Evolutionary conservation across 2,888 invertebrate species (phyloP).

Genomic region (Stenodema calcarata): DNA sequence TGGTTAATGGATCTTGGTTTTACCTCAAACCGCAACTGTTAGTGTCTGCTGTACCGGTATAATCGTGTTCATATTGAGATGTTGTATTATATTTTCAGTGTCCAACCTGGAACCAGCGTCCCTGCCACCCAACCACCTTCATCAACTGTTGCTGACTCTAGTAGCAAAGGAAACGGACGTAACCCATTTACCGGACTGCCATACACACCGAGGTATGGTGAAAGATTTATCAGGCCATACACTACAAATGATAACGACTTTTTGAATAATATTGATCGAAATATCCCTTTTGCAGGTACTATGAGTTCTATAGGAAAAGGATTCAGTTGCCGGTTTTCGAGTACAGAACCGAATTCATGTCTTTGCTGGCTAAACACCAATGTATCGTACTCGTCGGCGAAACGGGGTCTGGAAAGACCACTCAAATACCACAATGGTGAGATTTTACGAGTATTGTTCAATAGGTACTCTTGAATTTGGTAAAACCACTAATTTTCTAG

Average conservation of each 20-base stretch:
- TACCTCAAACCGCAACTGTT: too few relatives aligned
- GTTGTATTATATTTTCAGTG: background rate
- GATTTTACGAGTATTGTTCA: too few relatives aligned
- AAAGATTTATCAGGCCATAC: background rate
- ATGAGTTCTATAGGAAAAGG: constrained; percentile 86
- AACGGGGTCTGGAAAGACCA: constrained; percentile 99
- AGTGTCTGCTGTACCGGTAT: too few relatives aligned
- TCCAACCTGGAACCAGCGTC: constrained; percentile 35
- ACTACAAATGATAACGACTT: background rate
- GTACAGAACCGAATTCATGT: constrained; percentile 94
- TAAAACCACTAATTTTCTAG: too few relatives aligned
- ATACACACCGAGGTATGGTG: constrained; percentile 75
- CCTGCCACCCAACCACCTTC: background rate
- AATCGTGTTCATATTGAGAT: too few relatives aligned
- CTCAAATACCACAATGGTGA: constrained; percentile 96
- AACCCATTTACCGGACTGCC: constrained; percentile 84
- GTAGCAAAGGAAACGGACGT: constrained; percentile 39
- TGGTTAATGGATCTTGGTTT: too few relatives aligned
- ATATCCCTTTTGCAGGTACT: constrained; percentile 66
- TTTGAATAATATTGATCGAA: background rate
- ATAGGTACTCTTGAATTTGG: too few relatives aligned
- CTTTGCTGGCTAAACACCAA: constrained; percentile 89
- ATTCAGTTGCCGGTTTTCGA: constrained; percentile 96
- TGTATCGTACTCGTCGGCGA: constrained; percentile 97
- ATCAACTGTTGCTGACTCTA: background rate